Percentiles rank a stretch among this genome's conserved stretches.
phyloP scores from a whole-genome alignment of 2,113 vertebrate genomes.

The Chlamydotis undulata region DNA sequence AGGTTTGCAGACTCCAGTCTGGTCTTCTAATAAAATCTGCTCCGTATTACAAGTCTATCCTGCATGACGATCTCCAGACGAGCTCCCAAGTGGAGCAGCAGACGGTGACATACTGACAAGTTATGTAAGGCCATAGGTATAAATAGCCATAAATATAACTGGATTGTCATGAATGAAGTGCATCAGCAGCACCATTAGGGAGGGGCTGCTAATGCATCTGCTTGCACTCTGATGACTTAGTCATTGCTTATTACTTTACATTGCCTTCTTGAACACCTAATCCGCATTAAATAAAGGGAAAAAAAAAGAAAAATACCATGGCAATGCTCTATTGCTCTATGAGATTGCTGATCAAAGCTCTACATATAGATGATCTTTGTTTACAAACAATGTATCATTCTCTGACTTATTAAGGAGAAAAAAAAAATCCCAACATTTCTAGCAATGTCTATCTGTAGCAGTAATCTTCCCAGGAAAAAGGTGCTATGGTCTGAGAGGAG shows the following conservation, averaged over 20 bases:
- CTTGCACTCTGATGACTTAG: neutral
- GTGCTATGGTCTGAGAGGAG: neutral
- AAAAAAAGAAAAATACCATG: neutral
- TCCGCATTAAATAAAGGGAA: neutral
- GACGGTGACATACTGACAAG: slow-evolving; percentile 28
- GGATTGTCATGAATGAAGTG: neutral
- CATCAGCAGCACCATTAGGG: neutral
- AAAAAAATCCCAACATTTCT: neutral
- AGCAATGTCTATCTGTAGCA: neutral
- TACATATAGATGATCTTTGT: neutral
- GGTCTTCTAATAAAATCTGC: slow-evolving; percentile 9
- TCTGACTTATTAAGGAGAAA: neutral
- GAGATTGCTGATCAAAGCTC: neutral
- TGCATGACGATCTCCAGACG: neutral
- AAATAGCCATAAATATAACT: slow-evolving; percentile 13
- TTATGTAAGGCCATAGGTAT: neutral
- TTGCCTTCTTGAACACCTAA: neutral
- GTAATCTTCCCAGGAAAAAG: neutral
- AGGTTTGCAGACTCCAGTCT: neutral
- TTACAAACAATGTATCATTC: neutral
- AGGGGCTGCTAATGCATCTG: neutral
- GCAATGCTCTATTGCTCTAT: neutral
- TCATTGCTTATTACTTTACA: neutral
- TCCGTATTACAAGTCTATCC: neutral
- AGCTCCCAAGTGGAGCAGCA: slow-evolving; percentile 5